Evolutionary conservation across 1,140 invertebrate species (phyloP).

Genomic region (Pissodes strobi): DNA sequence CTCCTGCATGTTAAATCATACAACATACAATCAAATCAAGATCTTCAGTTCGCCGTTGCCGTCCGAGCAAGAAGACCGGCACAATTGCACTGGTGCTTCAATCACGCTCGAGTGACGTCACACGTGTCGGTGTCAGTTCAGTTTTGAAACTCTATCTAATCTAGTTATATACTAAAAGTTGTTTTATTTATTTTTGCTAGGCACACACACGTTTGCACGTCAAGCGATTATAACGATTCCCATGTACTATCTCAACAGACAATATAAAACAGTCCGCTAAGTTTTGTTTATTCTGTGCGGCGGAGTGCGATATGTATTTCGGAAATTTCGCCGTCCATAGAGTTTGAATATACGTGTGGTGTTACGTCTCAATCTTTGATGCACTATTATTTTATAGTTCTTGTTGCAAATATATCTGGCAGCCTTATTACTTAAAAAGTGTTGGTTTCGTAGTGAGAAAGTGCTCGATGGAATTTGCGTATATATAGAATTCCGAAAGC

Average conservation of each 20-base stretch:
- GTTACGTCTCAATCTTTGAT: no score
- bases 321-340: neutral
- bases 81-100: conserved; percentile 3
- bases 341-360: conserved; percentile 8
- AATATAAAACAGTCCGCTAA: conserved; percentile 7
- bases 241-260: conserved; percentile 20
- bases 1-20: conserved; percentile 15
- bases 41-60: conserved; percentile 3
- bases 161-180: conserved; percentile 24
- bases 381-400: no score
- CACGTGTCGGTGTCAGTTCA: conserved; percentile 13
- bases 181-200: conserved; percentile 21
- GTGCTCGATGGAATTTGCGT: no score
- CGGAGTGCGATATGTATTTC: neutral
- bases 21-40: conserved; percentile 13
- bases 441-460: no score
- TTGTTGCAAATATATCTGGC: no score
- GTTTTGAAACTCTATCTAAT: conserved; percentile 23
- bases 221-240: conserved; percentile 13
- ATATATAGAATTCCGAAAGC: no score
- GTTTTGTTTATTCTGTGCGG: conserved; percentile 9
- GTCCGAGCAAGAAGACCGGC: neutral
- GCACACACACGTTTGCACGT: conserved; percentile 17
- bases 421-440: no score
- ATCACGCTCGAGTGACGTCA: conserved; percentile 15